Evolutionary conservation across 2,797 vertebrate genomes (phyloP), one percentile per base, ranked within the genome.

Genomic region (Picus viridis): DNA sequence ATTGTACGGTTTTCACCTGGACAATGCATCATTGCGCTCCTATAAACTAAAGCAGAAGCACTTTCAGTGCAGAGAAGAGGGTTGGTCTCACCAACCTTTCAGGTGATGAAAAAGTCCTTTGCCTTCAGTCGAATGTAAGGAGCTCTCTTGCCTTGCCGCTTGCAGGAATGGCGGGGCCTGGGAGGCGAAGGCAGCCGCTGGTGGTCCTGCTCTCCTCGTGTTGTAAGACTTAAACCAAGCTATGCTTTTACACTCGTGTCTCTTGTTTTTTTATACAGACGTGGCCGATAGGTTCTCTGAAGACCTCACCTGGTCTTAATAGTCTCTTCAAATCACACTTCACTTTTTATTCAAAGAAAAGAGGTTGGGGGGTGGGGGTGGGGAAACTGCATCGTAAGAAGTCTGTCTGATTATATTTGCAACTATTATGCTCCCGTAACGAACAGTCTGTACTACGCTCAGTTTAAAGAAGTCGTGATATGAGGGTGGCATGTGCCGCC

Each of bases 331-430:
- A 93, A 62, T 95, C 91, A 95, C 95, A 95, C 95, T 77, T 97
- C 97, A 97, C 95, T 97, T 97, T 97, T 96, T 95, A 96, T 96
- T 96, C 91, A 96, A 95, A 43, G 19, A 62, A 69, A 71, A 75
- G 10, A 72, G 5, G 17, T 27, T 54, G 51, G 27, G 53, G 36
- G 36, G 14, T 7, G 17, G 17, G 17, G 27, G 18, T 29, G 8
- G 2, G 24, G 62, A 95, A 96, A 95, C 98, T 97, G 97, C 97
- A 96, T 97, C 86, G 34, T 97, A 97, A 97, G 89, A 97, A 97
- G 94, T 97, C 91, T 95, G 94, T 97, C 97, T 96, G 91, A 96
- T 96, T 97, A 91, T 96, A 97, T 97, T 97, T 97, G 95, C 97
- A 97, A 97, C 93, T 96, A 75, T 94, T 94, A 89, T 72, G 94